phyloP scores from a whole-genome alignment of 2,797 vertebrate genomes.

The Sciurus carolinensis region DNA sequence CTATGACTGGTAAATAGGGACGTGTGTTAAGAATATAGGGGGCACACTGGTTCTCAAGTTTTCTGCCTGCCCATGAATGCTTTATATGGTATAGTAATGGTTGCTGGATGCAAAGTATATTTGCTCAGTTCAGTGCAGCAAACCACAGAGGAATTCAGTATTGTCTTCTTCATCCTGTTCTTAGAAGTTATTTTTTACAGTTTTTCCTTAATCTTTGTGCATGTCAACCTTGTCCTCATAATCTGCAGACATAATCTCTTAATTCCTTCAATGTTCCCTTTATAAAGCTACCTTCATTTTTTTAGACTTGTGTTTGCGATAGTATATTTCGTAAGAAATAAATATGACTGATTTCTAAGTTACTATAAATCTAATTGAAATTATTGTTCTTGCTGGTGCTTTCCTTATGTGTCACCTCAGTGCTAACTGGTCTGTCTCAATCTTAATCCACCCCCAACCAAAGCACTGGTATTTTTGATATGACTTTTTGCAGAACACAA shows the following conservation, averaged over 20 bases:
- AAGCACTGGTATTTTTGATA: conserved; percentile 33
- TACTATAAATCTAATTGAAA: conserved; percentile 36
- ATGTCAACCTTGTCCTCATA: neutral
- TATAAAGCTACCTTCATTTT: neutral
- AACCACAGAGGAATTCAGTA: neutral
- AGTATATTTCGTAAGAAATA: conserved; percentile 14
- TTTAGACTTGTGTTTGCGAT: neutral
- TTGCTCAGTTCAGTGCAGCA: neutral
- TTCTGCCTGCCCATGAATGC: neutral
- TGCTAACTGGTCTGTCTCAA: conserved; percentile 33
- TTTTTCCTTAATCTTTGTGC: neutral
- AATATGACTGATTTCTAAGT: conserved; percentile 20
- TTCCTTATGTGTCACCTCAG: neutral
- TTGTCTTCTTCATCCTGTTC: neutral
- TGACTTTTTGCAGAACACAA: conserved; percentile 40
- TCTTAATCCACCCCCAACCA: neutral
- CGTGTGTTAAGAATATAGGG: neutral
- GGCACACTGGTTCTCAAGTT: neutral
- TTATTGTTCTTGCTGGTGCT: conserved; percentile 7
- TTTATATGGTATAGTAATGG: neutral
- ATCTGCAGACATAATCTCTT: conserved; percentile 4
- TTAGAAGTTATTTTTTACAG: neutral
- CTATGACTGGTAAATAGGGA: neutral
- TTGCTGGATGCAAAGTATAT: neutral
- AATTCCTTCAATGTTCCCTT: neutral